Base-by-base conservation (phyloP, 2,888 invertebrate genomes). In the Chymomyza procnemis region DNA sequence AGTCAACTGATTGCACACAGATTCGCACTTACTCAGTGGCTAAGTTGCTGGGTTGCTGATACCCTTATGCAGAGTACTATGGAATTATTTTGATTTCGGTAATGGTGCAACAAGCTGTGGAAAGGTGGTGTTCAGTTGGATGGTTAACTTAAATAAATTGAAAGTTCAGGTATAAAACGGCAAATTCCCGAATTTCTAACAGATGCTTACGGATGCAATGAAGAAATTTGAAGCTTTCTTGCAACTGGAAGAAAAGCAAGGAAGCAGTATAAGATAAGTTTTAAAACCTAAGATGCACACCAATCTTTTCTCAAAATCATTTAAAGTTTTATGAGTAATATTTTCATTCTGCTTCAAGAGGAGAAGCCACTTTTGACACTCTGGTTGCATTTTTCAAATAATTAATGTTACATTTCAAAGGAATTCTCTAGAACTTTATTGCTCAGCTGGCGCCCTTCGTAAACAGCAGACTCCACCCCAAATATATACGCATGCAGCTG, bases 21-120 rank as follows among this genome's bases (percentile, higher is more conserved):
- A 86, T 88, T 88, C 87, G 88, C 87, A 86, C 87, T 84, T 87
- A 86, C 87, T 84, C 88, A 69, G 76, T 77, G 81, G 81, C 77
- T 74, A 62, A 61, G 69, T n/a, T 55, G 69, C 6, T 55, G 55
- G 19, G 4, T 21, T 18, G 54, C 2, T 9, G 5, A 41, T 41
- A 41, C 34, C 12, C 34, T 41, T 12, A 2, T 3, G 12, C 2
- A 14, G 34, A 12, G 34, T 2, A 41, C 12, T 12, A 3, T 41
- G 12, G 2, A 41, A 12, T 41, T 5, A 12, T 4, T 41, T 41
- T 41, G 34, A 14, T 3, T 41, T 41, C n/a, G n/a, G n/a, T n/a
- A n/a, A n/a, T n/a, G n/a, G n/a, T n/a, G n/a, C n/a, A n/a, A n/a
- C 4, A 6, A 26, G 26, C 6, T 8, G 6, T 26, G 1, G 0